phyloP scores from a whole-genome alignment of 2,113 vertebrate genomes.

The Phasianus colchicus region DNA sequence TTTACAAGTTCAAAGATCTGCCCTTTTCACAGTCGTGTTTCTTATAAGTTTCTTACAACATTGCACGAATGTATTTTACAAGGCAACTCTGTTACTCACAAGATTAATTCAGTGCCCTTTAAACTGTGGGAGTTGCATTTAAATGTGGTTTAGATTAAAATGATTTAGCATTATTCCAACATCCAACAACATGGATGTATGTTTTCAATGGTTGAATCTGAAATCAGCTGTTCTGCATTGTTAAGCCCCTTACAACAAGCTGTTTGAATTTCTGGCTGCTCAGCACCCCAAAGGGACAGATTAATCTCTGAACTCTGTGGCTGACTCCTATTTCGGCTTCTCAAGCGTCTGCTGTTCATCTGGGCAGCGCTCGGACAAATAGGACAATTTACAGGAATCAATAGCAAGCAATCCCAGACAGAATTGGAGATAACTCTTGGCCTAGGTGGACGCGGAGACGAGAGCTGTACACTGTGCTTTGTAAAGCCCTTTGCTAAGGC shows the following conservation, averaged over 20 bases:
- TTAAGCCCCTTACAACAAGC: slow-evolving; percentile 62
- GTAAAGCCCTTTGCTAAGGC: not conserved
- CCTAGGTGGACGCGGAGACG: fast-evolving
- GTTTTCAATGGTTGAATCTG: slow-evolving; percentile 66
- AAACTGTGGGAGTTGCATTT: slow-evolving; percentile 61
- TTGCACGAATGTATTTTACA: slow-evolving; percentile 62
- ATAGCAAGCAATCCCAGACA: slow-evolving; percentile 13
- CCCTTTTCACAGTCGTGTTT: slow-evolving; percentile 40
- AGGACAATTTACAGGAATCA: slow-evolving; percentile 36
- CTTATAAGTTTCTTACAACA: slow-evolving; percentile 60
- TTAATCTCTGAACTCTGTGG: slow-evolving; percentile 70
- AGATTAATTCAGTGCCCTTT: slow-evolving; percentile 75
- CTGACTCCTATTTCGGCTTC: slow-evolving; percentile 40
- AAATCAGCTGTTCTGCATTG: slow-evolving; percentile 70
- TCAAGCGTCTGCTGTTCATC: slow-evolving; percentile 26
- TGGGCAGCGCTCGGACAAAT: slow-evolving; percentile 38
- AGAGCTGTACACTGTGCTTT: not conserved
- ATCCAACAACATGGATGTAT: slow-evolving; percentile 61
- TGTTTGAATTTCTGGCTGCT: slow-evolving; percentile 62
- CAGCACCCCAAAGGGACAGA: slow-evolving; percentile 66
- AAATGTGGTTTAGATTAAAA: slow-evolving; percentile 76
- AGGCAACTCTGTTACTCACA: slow-evolving; percentile 61
- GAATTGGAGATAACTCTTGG: not conserved
- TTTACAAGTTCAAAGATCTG: slow-evolving; percentile 68
- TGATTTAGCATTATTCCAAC: slow-evolving; percentile 71